A percentile compares a stretch with the other conserved stretches of the same genome.
These are phyloP conservation scores for Heliconius melpomene DNA, from an alignment of 1,140 invertebrate species.

Conservation along the genomic window DNA sequence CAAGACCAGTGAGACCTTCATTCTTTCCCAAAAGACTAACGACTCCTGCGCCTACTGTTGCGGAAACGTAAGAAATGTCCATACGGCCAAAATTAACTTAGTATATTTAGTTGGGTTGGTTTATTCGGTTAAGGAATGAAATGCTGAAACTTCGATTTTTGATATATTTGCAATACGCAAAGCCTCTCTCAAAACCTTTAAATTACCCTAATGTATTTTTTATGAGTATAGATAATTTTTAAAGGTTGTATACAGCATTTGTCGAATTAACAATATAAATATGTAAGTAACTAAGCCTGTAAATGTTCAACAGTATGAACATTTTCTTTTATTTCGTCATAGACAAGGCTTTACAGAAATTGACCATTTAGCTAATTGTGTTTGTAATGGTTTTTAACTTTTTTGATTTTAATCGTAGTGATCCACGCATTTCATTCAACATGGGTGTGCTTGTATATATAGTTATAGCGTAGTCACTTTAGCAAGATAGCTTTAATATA, in stretches of 20 bases:
- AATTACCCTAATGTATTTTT: not conserved
- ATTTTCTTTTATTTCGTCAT: not conserved
- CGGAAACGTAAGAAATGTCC: conserved; percentile 50
- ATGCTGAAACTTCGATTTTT: conserved; percentile 41
- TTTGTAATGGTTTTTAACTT: conserved; percentile 8
- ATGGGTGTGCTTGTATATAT: conserved; percentile 53
- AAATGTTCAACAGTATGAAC: not conserved
- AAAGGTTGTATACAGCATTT: conserved; percentile 8
- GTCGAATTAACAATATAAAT: not conserved
- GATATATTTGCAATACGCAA: conserved; percentile 2
- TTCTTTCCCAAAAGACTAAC: conserved; percentile 68
- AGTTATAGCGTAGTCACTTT: conserved; percentile 70
- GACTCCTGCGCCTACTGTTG: conserved; percentile 52
- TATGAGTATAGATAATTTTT: not conserved
- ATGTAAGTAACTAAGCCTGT: not conserved
- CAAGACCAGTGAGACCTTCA: conserved; percentile 68
- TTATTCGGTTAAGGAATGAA: conserved; percentile 39
- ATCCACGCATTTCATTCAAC: conserved; percentile 35
- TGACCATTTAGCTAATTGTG: not conserved
- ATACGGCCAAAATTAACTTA: conserved; percentile 32
- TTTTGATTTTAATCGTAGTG: conserved; percentile 30
- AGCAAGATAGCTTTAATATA: conserved; percentile 77
- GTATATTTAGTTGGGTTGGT: conserved; percentile 42
- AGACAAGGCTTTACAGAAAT: not conserved
- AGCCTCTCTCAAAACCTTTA: not conserved